Evolutionary conservation across 2,113 vertebrate genomes (phyloP), one percentile per base, ranked within the genome.

Genomic region (Neopipo cinnamomea): DNA sequence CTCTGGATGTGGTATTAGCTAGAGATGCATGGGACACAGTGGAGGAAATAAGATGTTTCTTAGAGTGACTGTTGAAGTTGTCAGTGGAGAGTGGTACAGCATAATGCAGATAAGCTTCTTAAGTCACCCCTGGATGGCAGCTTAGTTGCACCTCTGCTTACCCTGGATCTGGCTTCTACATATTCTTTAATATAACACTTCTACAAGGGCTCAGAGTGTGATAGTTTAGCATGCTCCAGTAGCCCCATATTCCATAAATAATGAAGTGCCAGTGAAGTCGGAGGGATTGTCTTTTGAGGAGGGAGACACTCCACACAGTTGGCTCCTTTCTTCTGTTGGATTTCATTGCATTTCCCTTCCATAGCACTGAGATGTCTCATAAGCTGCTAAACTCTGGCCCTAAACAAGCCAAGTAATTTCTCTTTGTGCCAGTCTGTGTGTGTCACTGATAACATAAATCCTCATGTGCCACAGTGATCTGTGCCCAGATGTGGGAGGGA

Each of bases 51-150:
- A 93, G 86, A 91, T 86, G 66, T 89, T 92, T 95, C 65, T 78
- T 13, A n/a, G n/a, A 87, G 59, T 47, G 65, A 37, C 52, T 92
- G 83, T 91, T 92, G 5, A 74, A 88, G 50, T 86, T 92, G 80
- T 91, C 86, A 47, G 27, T 31, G 35, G 14, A 67, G 59, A 86
- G 68, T 53, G 80, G 55, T 77, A 50, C n/a, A 77, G 91, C 92
- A 92, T 86, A 94, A 91, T 88, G 75, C 75, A 93, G 67, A 73
- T 93, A 94, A 97, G 86, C 88, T 94, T 12, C 87, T 96, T 95
- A 91, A 84, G 56, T 84, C 88, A 71, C 79, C 65, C 55, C 50
- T 83, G 85, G 91, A 80, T 92, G 80, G 85, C 86, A 93, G 95
- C 88, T 95, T 84, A 89, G 72, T 78, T 72, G 79, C 31, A 95